A percentile compares a stretch with the other conserved stretches of the same genome.
Evolutionary conservation across 2,888 invertebrate genomes (phyloP).

Genomic region (Antheraea yamamai): DNA sequence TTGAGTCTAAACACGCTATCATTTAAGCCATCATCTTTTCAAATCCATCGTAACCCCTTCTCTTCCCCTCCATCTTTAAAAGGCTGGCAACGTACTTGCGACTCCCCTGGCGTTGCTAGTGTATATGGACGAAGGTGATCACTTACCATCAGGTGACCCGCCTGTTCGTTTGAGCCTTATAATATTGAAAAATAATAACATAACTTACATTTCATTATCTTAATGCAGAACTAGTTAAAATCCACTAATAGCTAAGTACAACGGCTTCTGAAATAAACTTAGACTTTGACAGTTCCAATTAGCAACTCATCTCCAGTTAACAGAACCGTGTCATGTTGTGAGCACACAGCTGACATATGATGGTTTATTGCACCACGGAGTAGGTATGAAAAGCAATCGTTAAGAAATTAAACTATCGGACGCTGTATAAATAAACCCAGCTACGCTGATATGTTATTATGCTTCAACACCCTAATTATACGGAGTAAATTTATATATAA

Average conservation of each 20-base stretch:
- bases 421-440: conserved; percentile 18
- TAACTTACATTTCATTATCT: too few species aligned
- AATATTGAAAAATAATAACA: too few species aligned
- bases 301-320: conserved; percentile 11
- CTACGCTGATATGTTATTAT: conserved; percentile 26
- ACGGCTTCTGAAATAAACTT: not conserved
- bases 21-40: too few species aligned
- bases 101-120: too few species aligned
- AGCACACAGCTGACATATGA: conserved; percentile 12
- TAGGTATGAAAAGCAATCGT: conserved; percentile 16
- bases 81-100: too few species aligned
- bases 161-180: too few species aligned
- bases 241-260: not conserved
- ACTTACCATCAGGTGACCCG: too few species aligned
- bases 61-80: too few species aligned
- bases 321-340: conserved; percentile 1
- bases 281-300: conserved; percentile 13
- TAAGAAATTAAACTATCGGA: conserved; percentile 29
- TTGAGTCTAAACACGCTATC: too few species aligned
- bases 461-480: conserved; percentile 30
- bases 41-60: too few species aligned
- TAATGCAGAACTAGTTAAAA: not conserved
- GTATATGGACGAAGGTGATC: too few species aligned
- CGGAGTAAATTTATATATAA: not conserved
- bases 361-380: conserved; percentile 14